Conservation (phyloP, 1,140 invertebrate species). For the Nasonia vitripennis region DNA sequence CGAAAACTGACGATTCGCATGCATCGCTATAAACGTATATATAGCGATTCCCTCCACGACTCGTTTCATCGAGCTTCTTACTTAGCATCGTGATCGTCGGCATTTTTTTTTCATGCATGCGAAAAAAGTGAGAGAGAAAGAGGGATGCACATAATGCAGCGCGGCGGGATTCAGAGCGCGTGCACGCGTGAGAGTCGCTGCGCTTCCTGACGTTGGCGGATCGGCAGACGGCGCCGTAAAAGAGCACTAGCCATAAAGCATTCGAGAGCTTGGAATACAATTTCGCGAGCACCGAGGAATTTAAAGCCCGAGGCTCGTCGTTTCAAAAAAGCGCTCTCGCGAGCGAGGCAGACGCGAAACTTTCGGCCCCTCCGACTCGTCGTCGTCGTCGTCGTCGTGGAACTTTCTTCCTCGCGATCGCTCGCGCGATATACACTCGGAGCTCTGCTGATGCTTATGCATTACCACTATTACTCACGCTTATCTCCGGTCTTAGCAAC, state of each 20-base stretch:
- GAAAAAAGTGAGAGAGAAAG: too few species aligned
- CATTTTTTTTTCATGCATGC: neutral
- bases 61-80: neutral
- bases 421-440: neutral
- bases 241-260: slow-evolving; percentile 10
- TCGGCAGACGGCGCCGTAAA: neutral
- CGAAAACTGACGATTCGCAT: too few species aligned
- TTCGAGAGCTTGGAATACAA: slow-evolving; percentile 3
- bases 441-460: neutral
- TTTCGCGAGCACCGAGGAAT: neutral
- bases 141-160: neutral
- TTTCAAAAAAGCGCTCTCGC: neutral
- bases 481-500: neutral
- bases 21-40: too few species aligned
- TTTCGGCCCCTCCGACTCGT: neutral
- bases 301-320: slow-evolving; percentile 6
- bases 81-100: neutral
- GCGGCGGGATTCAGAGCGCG: neutral
- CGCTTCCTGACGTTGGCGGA: neutral
- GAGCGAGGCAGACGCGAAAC: neutral
- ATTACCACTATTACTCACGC: slow-evolving; percentile 12
- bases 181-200: neutral
- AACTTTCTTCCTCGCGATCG: neutral
- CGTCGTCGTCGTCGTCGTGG: neutral
- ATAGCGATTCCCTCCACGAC: neutral